phyloP scores from a whole-genome alignment of 2,888 invertebrate genomes.

The Drosophila greeni region DNA sequence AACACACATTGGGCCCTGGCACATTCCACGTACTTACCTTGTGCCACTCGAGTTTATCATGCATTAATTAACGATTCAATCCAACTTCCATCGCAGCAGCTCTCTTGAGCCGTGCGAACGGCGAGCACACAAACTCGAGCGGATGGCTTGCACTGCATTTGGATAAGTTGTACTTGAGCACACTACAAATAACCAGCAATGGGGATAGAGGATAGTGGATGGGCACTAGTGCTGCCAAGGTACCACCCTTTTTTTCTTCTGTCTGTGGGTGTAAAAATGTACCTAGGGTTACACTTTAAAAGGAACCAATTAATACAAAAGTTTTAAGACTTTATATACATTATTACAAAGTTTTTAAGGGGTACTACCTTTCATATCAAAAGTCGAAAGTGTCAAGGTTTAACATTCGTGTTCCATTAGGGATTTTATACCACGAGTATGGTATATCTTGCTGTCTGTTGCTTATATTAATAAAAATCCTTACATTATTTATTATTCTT shows the following conservation, averaged over 20 bases:
- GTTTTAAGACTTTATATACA: not conserved
- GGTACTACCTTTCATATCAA: too few species aligned
- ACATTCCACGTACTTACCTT: slow-evolving; percentile 29
- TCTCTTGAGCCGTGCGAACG: slow-evolving; percentile 31
- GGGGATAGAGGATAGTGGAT: slow-evolving; percentile 20
- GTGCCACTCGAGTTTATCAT: slow-evolving; percentile 21
- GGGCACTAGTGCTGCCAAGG: not conserved
- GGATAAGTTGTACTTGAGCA: slow-evolving; percentile 38
- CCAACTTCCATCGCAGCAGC: slow-evolving; percentile 38
- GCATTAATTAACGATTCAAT: slow-evolving; percentile 56
- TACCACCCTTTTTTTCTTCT: not conserved
- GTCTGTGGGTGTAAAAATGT: not conserved
- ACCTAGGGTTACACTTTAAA: not conserved
- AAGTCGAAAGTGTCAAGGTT: too few species aligned
- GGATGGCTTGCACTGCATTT: slow-evolving; percentile 58
- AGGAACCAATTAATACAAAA: not conserved
- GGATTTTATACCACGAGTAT: not conserved
- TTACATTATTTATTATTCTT: not conserved
- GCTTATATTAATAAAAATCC: not conserved
- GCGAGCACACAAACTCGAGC: slow-evolving; percentile 34
- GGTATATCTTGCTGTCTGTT: not conserved
- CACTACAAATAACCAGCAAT: slow-evolving; percentile 34
- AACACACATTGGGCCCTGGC: slow-evolving; percentile 15
- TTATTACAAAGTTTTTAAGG: not conserved
- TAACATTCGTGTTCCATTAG: not conserved